Percentiles rank a stretch among this genome's conserved stretches.
phyloP scores from a whole-genome alignment of 2,888 invertebrate genomes.

The Cephalotes varians region DNA sequence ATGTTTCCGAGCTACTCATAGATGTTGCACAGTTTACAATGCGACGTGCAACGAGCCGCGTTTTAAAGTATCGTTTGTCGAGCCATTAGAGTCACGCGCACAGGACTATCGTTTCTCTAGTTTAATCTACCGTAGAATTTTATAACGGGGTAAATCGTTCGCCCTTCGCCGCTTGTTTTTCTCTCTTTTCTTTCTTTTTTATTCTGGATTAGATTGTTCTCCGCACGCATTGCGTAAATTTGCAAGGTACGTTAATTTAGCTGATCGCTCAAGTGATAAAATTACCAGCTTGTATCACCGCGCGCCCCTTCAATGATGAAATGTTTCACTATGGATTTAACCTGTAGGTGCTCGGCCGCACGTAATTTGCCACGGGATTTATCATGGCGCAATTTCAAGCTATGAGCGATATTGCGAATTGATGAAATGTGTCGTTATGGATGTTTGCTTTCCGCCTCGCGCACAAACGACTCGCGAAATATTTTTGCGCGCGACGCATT shows the following conservation, averaged over 20 bases:
- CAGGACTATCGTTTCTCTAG: conserved; percentile 66
- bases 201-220: conserved; percentile 28
- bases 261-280: conserved; percentile 62
- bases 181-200: background rate
- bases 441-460: conserved; percentile 56
- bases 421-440: conserved; percentile 55
- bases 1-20: conserved; percentile 39
- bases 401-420: conserved; percentile 54
- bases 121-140: conserved; percentile 74
- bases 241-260: conserved; percentile 59
- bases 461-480: conserved; percentile 53
- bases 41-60: conserved; percentile 60
- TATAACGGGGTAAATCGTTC: conserved; percentile 53
- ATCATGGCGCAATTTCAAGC: conserved; percentile 55
- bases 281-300: conserved; percentile 56
- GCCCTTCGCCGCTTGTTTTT: background rate
- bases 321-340: conserved; percentile 52
- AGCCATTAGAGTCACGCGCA: conserved; percentile 70
- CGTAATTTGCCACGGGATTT: conserved; percentile 61
- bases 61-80: conserved; percentile 72
- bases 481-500: conserved; percentile 47
- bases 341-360: conserved; percentile 56
- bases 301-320: conserved; percentile 49
- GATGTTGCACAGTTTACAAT: conserved; percentile 54
- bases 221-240: conserved; percentile 50